phyloP scores from a whole-genome alignment of 2,113 vertebrate genomes.

The Tyto alba region DNA sequence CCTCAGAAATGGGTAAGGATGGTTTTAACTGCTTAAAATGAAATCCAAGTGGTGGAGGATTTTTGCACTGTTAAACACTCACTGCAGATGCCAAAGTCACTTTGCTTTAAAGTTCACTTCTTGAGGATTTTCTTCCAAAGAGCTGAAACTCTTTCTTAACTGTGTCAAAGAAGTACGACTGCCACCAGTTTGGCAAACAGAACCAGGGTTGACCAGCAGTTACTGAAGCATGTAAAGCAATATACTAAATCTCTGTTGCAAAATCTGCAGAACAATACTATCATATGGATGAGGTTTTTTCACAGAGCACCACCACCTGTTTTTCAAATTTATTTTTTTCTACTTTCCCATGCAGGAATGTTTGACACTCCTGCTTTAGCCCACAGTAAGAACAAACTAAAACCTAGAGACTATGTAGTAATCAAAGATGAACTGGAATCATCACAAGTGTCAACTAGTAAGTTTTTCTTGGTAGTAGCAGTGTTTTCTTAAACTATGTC shows the following conservation, averaged over 20 bases:
- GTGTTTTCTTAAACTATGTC: not conserved
- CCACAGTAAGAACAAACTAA: not conserved
- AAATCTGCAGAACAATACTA: not conserved
- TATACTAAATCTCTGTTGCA: too few relatives aligned
- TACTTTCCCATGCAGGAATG: not conserved
- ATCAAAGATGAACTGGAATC: not conserved
- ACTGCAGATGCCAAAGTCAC: not conserved
- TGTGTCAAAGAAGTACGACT: not conserved
- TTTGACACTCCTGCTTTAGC: not conserved
- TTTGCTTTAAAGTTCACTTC: not conserved
- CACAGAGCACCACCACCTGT: not conserved
- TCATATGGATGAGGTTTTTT: accelerated
- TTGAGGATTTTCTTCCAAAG: not conserved
- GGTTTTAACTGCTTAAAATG: not conserved
- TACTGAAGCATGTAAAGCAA: not conserved
- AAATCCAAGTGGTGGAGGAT: not conserved
- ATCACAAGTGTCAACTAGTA: not conserved
- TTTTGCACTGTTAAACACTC: not conserved
- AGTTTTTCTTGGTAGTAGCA: not conserved
- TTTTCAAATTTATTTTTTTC: not conserved
- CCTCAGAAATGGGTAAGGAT: not conserved
- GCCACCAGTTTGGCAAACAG: not conserved
- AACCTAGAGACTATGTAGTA: not conserved
- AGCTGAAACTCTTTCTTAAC: not conserved
- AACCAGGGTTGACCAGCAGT: not conserved